Evolutionary conservation across 2,888 invertebrate species (phyloP).

Genomic region (Pasiphila rectangulata): DNA sequence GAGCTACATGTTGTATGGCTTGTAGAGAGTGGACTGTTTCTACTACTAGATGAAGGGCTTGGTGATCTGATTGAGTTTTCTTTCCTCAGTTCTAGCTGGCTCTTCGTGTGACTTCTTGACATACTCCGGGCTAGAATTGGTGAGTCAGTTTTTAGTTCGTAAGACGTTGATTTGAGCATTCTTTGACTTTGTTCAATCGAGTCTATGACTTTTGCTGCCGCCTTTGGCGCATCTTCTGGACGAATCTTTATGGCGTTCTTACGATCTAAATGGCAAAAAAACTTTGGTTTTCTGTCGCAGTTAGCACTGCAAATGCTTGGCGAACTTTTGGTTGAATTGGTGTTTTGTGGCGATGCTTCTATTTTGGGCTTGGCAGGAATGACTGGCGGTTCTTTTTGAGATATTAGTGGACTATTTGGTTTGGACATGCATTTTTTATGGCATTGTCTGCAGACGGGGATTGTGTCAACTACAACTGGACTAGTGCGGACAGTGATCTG

Average conservation of each 20-base stretch:
- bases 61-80: conserved; percentile 68
- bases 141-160: conserved; percentile 72
- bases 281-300: conserved; percentile 65
- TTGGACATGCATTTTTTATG: conserved; percentile 87
- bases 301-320: conserved; percentile 67
- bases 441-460: conserved; percentile 88
- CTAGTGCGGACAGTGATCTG: conserved; percentile 90
- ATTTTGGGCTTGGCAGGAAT: conserved; percentile 56
- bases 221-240: conserved; percentile 73
- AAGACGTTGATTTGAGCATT: conserved; percentile 75
- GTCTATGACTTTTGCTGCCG: conserved; percentile 72
- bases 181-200: conserved; percentile 75
- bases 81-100: conserved; percentile 68
- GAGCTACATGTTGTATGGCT: conserved; percentile 79
- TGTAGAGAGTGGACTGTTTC: conserved; percentile 75
- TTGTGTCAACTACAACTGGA: conserved; percentile 86
- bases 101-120: conserved; percentile 61
- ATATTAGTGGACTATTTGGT: conserved; percentile 74
- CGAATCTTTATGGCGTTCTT: conserved; percentile 75
- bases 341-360: conserved; percentile 67
- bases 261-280: conserved; percentile 65
- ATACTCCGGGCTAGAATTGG: conserved; percentile 61
- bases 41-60: conserved; percentile 73
- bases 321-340: conserved; percentile 65
- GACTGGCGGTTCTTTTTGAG: conserved; percentile 65